Percentiles rank a stretch among this genome's conserved stretches.
These are phyloP conservation scores for Etheostoma nigrum DNA, from an alignment of 2,797 vertebrate species.

Conservation along the genomic window DNA sequence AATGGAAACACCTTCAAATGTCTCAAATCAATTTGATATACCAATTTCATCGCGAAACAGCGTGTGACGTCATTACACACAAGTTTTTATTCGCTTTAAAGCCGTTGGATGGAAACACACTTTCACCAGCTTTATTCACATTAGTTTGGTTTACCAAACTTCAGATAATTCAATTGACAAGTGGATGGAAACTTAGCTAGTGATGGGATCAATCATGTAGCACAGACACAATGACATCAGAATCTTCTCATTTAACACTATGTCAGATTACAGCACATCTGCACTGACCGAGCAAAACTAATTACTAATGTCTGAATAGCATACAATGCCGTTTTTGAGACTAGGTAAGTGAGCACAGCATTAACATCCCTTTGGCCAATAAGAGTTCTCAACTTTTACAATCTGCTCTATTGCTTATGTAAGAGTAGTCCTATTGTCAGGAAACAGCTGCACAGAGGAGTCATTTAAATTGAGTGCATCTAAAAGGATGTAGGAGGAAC, in stretches of 20 bases:
- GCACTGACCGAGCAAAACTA: background rate
- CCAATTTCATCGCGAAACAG: too few relatives aligned
- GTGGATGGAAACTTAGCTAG: too few relatives aligned
- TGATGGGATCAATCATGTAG: background rate
- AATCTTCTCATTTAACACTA: constrained; percentile 6
- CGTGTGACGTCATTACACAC: too few relatives aligned
- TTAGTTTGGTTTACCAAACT: too few relatives aligned
- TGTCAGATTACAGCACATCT: constrained; percentile 9
- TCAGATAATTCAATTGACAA: too few relatives aligned
- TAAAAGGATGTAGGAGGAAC: background rate
- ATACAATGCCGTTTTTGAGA: background rate
- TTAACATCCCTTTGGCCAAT: background rate
- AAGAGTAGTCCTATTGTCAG: constrained; percentile 15
- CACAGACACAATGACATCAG: background rate
- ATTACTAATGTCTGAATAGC: background rate
- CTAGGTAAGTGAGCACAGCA: background rate
- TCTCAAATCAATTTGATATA: too few relatives aligned
- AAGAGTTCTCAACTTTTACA: background rate
- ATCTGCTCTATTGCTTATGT: constrained; percentile 8
- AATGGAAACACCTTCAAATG: too few relatives aligned
- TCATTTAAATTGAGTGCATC: constrained; percentile 2
- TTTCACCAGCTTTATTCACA: too few relatives aligned
- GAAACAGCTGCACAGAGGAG: constrained; percentile 22
- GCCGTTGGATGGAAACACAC: too few relatives aligned
- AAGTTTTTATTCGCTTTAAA: too few relatives aligned